phyloP scores from a whole-genome alignment of 2,797 vertebrate species.

The Mycteria americana region DNA sequence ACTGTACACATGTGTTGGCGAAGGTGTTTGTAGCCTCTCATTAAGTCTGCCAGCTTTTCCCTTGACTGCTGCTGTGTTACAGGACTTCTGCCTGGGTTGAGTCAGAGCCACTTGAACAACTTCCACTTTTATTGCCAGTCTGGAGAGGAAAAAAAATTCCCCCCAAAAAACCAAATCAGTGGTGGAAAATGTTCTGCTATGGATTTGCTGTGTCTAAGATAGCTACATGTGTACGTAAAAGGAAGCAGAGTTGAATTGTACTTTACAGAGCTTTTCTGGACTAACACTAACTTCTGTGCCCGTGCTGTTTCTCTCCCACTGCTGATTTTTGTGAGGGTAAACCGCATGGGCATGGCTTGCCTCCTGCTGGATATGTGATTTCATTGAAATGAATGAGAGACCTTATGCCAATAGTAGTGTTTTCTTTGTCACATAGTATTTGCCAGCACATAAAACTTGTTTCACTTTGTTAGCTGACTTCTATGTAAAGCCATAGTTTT shows the following conservation, averaged over 20 bases:
- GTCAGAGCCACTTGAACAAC: background rate
- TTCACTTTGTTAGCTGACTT: background rate
- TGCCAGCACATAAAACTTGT: fast-evolving
- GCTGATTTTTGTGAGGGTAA: background rate
- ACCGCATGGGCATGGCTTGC: background rate
- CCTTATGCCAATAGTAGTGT: background rate
- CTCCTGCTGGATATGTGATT: background rate
- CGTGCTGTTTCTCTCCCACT: background rate
- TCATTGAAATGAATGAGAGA: background rate
- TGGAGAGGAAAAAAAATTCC: background rate
- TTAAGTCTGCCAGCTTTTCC: slow-evolving; percentile 5
- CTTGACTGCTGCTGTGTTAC: background rate
- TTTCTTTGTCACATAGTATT: background rate
- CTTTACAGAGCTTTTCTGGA: background rate
- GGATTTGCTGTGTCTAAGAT: background rate
- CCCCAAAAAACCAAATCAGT: background rate
- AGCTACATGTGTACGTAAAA: background rate
- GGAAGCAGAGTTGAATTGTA: background rate
- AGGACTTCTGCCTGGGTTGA: background rate
- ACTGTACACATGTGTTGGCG: background rate
- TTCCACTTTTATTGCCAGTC: background rate
- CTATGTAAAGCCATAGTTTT: background rate
- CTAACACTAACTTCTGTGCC: background rate
- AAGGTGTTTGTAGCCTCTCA: background rate
- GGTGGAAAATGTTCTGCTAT: background rate